Percentiles rank a stretch among this genome's conserved stretches.
phyloP scores from a whole-genome alignment of 2,113 vertebrate species.

The Dipodomys ordii region DNA sequence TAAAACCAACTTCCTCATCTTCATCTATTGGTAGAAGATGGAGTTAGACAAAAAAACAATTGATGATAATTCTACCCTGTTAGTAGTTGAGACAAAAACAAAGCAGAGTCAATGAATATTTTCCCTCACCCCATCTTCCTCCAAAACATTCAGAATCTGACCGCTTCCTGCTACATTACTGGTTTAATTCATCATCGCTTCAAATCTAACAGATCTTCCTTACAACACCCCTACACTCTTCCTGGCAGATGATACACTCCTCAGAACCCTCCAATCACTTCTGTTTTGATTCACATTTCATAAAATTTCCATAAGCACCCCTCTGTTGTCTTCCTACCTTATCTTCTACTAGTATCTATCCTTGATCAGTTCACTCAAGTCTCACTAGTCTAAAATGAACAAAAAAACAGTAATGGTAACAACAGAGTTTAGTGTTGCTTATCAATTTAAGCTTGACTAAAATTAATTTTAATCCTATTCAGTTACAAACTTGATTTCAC shows the following conservation, averaged over 20 bases:
- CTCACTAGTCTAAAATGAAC: neutral
- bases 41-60: neutral
- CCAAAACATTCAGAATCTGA: neutral
- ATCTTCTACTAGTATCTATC: neutral
- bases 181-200: neutral
- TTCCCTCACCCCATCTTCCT: neutral
- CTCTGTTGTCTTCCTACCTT: neutral
- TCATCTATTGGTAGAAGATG: neutral
- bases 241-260: neutral
- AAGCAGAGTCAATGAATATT: neutral
- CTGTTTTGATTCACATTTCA: neutral
- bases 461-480: slow-evolving; percentile 16
- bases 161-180: neutral
- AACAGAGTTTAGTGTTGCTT: neutral
- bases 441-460: slow-evolving; percentile 4
- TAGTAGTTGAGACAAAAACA: neutral
- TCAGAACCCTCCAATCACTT: neutral
- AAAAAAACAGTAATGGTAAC: neutral
- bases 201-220: neutral
- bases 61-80: neutral
- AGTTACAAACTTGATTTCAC: neutral
- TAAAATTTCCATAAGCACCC: too few species aligned
- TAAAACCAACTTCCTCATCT: neutral
- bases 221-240: neutral
- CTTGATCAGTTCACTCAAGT: neutral